Base-by-base conservation (phyloP, 2,113 vertebrate species). In the Chaenocephalus aceratus region DNA sequence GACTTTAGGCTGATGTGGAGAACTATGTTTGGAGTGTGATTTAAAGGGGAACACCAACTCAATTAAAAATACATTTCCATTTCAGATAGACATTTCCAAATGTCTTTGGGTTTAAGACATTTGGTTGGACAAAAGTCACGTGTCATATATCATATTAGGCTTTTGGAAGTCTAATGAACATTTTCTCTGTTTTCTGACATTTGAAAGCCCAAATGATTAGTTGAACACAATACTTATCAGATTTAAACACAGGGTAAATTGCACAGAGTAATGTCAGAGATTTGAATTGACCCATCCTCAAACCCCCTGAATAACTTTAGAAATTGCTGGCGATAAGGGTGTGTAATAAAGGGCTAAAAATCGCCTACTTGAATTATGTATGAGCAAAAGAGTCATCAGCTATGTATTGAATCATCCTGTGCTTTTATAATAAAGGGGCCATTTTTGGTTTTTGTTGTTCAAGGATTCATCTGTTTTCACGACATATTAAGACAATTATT, bases 1-100 rank as follows among this genome's bases (percentile, higher is more conserved):
- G 10, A 63, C 74, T 89, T 89, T 86, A 80, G 82, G 51, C 48
- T 18, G 53, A 1, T 10, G 62, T 30, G 12, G 54, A 36, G 52
- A 57, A 61, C 77, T 85, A 4, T 49, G 46, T 78, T 45, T 18
- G 36, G 76, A 53, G 30, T 60, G n/a, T n/a, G 15, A 72, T 52
- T 60, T 15, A 18, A 59, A 41, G 36, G 7, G 36, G 36, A 41
- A 41, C 36, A 41, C 36, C 36, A 41, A 41, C 36, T 41, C 36
- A 41, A 41, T 41, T 41, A 41, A 41, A 41, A 41, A 6, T 6
- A 41, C 1, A 41, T 7, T 41, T 41, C 36, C 7, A 41, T 6
- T 41, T 7, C 36, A 41, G 5, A 41, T 30, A 7, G 6, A 41
- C 7, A 41, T 41, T 41, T 41, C 36, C 7, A 30, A 30, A 30